Base-by-base conservation (phyloP, 2,113 vertebrate species). In the Mus spicilegus region DNA sequence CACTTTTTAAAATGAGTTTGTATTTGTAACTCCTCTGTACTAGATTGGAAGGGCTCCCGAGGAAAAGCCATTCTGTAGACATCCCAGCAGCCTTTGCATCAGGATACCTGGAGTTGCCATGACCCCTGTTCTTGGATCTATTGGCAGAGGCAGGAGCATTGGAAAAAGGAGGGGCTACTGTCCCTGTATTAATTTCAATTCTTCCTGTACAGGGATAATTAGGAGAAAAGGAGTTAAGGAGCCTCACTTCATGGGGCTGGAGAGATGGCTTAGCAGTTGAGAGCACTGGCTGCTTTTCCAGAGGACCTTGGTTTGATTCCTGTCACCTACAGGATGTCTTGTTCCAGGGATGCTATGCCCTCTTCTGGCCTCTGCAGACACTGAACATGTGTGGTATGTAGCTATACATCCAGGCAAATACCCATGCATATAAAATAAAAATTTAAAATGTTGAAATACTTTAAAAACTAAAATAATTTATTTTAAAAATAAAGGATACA, bases 91-190 rank as follows among this genome's bases (percentile, higher is more conserved):
- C 33, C 58, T 81, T 76, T 28, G 0, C 2, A 0, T 69, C 19
- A 49, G 58, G 56, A 63, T 12, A 33, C 63, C 7, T 0, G 12
- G 11, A 12, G 6, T 10, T 36, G 30, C 3, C 26, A 0, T 3
- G 14, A 39, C 12, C 36, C 19, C 46, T 84, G 51, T 78, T 81
- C 77, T 36, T 49, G 39, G 7, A 36, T 89, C 30, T 77, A 46
- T 7, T 58, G 3, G 28, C 7, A 77, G 65, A 95, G 67, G n/a
- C 36, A 82, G 9, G 13, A 28, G n/a, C 12, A n/a, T 9, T 1
- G 36, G 42, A 51, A 81, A 12, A 10, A 8, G 26, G 28, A 17
- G 19, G 61, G 7, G 17, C 28, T n/a, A n/a, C n/a, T 77, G 1
- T 8, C 70, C 7, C 36, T 30, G 19, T 72, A 2, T 14, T 80